phyloP scores from a whole-genome alignment of 2,797 vertebrate species.

The Intellagama lesueurii region DNA sequence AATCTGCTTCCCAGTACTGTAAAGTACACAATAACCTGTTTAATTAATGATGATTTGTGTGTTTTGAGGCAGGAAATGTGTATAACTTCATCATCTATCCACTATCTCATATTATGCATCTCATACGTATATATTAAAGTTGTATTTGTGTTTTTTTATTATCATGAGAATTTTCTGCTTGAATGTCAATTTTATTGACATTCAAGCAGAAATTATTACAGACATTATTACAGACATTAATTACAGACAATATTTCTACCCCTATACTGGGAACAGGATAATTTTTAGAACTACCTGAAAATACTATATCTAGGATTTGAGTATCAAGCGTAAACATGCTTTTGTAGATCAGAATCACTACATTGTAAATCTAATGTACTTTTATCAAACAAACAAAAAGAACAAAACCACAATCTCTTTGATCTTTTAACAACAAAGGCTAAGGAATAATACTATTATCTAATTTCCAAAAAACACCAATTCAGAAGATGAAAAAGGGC shows the following conservation, averaged over 20 bases:
- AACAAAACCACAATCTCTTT: conserved; percentile 53
- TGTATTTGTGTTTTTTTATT: conserved; percentile 28
- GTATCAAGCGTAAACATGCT: conserved; percentile 60
- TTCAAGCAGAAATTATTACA: too few species aligned
- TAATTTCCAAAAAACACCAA: conserved; percentile 55
- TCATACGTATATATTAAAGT: conserved; percentile 32
- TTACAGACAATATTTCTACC: conserved; percentile 38
- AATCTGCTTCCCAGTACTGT: too few species aligned
- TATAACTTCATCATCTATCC: too few species aligned
- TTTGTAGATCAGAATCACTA: conserved; percentile 59
- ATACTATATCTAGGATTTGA: conserved; percentile 61
- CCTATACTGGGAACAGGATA: background rate
- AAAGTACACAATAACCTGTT: too few species aligned
- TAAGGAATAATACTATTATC: conserved; percentile 52
- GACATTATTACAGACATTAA: conserved; percentile 24
- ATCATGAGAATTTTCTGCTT: conserved; percentile 27
- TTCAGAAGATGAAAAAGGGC: conserved; percentile 60
- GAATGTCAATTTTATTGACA: conserved; percentile 49
- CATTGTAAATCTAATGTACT: conserved; percentile 55
- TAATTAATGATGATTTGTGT: too few species aligned
- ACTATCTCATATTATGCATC: too few species aligned
- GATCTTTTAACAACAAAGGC: conserved; percentile 49
- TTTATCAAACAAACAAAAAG: conserved; percentile 5
- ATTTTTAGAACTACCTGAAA: conserved; percentile 66
- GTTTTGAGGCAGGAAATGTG: too few species aligned